Conservation (phyloP, 2,797 vertebrate genomes). For the Tragelaphus eurycerus region DNA sequence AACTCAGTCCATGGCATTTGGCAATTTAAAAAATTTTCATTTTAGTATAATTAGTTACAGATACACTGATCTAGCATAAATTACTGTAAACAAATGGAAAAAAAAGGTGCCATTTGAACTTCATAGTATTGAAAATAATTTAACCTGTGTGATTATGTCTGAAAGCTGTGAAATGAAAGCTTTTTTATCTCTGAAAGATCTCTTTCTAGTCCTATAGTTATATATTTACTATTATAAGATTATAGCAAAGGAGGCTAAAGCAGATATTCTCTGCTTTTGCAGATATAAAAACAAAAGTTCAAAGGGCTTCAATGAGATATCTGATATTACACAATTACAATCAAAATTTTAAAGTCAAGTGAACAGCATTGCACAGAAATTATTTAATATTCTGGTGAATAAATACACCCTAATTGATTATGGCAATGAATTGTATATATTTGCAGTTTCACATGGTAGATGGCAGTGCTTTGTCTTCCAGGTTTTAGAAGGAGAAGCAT, state of each 20-base stretch:
- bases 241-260: background rate
- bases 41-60: constrained; percentile 29
- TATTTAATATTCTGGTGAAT: constrained; percentile 10
- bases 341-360: background rate
- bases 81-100: background rate
- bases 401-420: background rate
- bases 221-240: constrained; percentile 26
- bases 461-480: constrained; percentile 9
- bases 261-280: background rate
- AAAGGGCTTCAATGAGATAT: background rate
- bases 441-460: background rate
- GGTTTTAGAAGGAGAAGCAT: constrained; percentile 10
- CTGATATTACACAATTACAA: background rate
- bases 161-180: background rate
- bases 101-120: background rate
- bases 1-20: background rate
- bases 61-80: background rate
- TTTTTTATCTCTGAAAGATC: constrained; percentile 28
- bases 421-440: background rate
- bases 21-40: background rate
- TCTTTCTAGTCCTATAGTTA: background rate
- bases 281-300: background rate
- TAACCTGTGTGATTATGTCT: background rate
- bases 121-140: constrained; percentile 39
- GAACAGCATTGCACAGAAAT: background rate